phyloP scores from a whole-genome alignment of 2,888 invertebrate species.

The Adineta ricciae region DNA sequence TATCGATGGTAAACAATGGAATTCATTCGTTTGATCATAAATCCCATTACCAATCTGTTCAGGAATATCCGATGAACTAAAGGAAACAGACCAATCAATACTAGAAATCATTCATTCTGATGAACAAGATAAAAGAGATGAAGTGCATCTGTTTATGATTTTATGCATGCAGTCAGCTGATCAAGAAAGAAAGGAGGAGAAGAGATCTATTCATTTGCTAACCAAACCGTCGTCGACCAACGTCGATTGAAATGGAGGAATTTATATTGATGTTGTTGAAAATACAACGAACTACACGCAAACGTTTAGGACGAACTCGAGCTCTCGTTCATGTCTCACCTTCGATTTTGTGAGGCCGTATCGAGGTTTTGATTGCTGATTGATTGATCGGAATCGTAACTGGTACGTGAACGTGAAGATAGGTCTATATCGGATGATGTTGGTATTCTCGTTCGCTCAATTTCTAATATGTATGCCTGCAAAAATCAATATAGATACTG shows the following conservation, averaged over 20 bases:
- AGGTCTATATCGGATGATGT: background rate
- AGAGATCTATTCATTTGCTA: background rate
- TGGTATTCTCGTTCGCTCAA: background rate
- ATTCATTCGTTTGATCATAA: background rate
- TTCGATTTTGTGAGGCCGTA: constrained; percentile 10
- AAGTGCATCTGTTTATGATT: background rate
- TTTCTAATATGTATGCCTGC: background rate
- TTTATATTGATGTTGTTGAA: background rate
- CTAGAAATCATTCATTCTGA: background rate
- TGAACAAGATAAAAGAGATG: background rate
- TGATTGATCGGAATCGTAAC: background rate
- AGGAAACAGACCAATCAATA: background rate
- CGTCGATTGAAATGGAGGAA: background rate
- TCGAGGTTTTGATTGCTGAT: background rate
- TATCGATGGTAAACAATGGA: constrained; percentile 2
- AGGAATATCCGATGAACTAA: background rate
- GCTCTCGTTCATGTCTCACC: background rate
- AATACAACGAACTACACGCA: background rate
- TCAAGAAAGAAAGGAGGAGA: background rate
- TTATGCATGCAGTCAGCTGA: background rate
- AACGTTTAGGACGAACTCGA: background rate
- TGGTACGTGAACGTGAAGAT: background rate
- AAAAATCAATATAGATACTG: background rate
- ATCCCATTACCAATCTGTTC: background rate
- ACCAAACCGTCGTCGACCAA: constrained; percentile 10